Evolutionary conservation across 2,113 vertebrate genomes (phyloP), one percentile per base, ranked within the genome.

Genomic region (Pyxicephalus adspersus): DNA sequence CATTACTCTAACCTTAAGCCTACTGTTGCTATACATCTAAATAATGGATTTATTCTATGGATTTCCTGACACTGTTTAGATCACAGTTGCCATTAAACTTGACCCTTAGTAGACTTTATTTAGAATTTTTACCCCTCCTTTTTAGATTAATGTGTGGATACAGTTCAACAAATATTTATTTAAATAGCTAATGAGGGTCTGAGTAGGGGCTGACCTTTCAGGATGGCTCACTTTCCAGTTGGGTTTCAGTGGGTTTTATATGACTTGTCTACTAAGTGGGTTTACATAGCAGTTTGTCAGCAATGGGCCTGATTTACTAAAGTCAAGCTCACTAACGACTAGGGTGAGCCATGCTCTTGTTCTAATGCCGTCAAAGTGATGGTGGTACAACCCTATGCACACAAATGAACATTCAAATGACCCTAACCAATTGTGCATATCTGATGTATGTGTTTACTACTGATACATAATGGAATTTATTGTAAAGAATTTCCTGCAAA

Each of bases 41-140:
- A 72, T 52, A 72, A 72, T 72, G 52, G 70, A 55, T 72, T 38
- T 72, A 54, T 72, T 55, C 23, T 19, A 52, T 72, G 22, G 25
- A 55, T 72, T 72, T 50, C 16, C 25, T 72, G 70, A 72, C 70
- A 72, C 25, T 72, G 50, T 54, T 72, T 55, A 20, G 26, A 29
- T 72, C 18, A 55, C 9, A 52, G n/a, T 55, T 72, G 70, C 52
- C 45, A 29, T 72, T 72, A 31, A 72, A 54, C 23, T 31, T 72
- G 70, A 55, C 52, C 25, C 50, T 54, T 31, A 25, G 29, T 72
- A 72, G 19, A 57, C 29, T 55, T 5, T 29, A 15, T 72, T 55
- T 72, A 55, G n/a, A 38, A 38, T 55, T 72, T 29, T 45, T 6
- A 38, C 38, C 38, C 38, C 52, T 19, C n/a, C 58, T 25, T 25